Evolutionary conservation across 2,113 vertebrate genomes (phyloP).

Genomic region (Pyxicephalus adspersus): DNA sequence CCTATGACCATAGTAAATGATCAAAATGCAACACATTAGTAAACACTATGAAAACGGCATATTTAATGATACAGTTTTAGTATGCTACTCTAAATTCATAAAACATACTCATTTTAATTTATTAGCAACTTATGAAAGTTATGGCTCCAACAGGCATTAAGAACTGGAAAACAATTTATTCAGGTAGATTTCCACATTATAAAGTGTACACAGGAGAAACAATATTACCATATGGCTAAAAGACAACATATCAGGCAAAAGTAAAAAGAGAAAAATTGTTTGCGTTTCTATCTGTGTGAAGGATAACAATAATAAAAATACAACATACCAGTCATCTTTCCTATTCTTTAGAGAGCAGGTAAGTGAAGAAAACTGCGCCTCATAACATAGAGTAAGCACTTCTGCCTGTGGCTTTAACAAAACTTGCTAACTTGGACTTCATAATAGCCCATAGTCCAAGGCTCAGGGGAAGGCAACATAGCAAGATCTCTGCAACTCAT

Average conservation of each 20-base stretch:
- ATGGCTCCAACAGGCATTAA: not conserved
- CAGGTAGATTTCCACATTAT: not conserved
- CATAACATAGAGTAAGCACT: slow-evolving; percentile 29
- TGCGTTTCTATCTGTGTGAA: slow-evolving; percentile 11
- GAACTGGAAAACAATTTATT: not conserved
- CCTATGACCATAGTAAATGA: too few relatives aligned
- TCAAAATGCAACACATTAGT: too few relatives aligned
- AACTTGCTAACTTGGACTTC: slow-evolving; percentile 35
- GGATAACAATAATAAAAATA: slow-evolving; percentile 37
- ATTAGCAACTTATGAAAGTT: not conserved
- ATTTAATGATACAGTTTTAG: too few relatives aligned
- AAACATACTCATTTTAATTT: not conserved
- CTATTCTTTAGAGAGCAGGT: slow-evolving; percentile 18
- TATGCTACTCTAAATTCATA: not conserved
- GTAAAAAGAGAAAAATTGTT: slow-evolving; percentile 13
- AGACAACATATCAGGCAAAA: slow-evolving; percentile 2
- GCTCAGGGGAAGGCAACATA: not conserved
- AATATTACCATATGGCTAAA: not conserved
- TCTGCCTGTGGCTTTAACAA: slow-evolving; percentile 33
- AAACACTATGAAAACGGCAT: too few relatives aligned
- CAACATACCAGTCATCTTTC: slow-evolving; percentile 11
- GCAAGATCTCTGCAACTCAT: slow-evolving; percentile 19
- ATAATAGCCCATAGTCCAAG: not conserved
- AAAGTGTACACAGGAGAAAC: not conserved
- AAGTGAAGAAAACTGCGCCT: slow-evolving; percentile 22